These are phyloP conservation scores for Sylvietta virens DNA, from an alignment of 2,113 vertebrate species.

Conservation along the genomic window DNA sequence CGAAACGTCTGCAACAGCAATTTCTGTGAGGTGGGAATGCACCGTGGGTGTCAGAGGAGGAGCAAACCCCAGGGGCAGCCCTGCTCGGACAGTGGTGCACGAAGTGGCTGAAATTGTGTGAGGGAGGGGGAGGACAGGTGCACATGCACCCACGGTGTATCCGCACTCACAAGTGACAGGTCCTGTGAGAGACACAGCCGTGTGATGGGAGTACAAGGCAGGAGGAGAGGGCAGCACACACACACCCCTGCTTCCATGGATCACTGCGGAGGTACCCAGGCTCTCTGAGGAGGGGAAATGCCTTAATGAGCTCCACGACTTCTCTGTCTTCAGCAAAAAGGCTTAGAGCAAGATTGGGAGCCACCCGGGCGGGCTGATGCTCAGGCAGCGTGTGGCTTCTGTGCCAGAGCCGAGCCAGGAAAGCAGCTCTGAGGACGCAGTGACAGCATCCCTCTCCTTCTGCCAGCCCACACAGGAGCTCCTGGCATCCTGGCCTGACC, in stretches of 20 bases:
- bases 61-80: background rate
- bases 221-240: background rate
- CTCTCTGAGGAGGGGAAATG: background rate
- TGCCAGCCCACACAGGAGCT: background rate
- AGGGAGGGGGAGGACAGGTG: accelerated
- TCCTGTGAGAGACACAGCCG: background rate
- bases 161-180: background rate
- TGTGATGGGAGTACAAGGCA: accelerated
- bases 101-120: background rate
- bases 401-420: background rate
- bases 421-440: background rate
- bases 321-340: background rate
- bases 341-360: background rate
- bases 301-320: background rate
- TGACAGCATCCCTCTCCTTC: background rate
- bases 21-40: accelerated
- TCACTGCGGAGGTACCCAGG: background rate
- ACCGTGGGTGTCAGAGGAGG: background rate
- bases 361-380: background rate
- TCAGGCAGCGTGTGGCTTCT: background rate
- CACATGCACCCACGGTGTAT: no score
- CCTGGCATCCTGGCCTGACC: background rate
- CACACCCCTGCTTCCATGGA: accelerated
- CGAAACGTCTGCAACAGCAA: background rate
- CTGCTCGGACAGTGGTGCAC: background rate